Evolutionary conservation across 1,140 invertebrate species (phyloP), one percentile per base, ranked within the genome.

Genomic region (Hylaeus volcanicus): DNA sequence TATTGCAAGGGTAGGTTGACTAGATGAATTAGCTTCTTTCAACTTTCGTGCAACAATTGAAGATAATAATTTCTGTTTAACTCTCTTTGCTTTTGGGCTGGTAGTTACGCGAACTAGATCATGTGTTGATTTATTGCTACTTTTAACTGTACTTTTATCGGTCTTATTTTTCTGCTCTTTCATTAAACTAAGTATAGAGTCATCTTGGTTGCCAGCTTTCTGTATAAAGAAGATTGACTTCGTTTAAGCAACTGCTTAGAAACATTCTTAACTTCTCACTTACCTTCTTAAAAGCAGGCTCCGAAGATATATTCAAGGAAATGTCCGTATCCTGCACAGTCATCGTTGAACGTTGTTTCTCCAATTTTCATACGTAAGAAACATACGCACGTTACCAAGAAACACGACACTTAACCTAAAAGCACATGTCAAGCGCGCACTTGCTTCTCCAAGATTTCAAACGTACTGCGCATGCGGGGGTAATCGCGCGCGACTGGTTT

Each of bases 21-120:
- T 51, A 8, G 1, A 0, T 9, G 4, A 5, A n/a, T 45, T 72
- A 58, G 0, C 58, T 60, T 68, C 77, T 9, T 75, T 73, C 26
- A 89, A 82, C 79, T 89, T 93, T 6, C 88, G 91, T 0, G 90
- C 88, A 45, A 92, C 91, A 70, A 93, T 93, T 58, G 79, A 8
- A 14, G 87, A 84, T 14, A 93, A 83, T 61, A 83, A 88, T 82
- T 92, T 92, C 83, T 93, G 92, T 72, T 91, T 93, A 39, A 93
- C 77, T 87, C 91, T 88, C n/a, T 84, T 65, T 3, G 73, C 79
- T 41, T 76, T 82, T 48, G 3, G 3, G 1, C 14, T 41, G 5
- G 0, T 39, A 9, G 8, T 14, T 69, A 73, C 51, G 1, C 6
- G n/a, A 61, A 58, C 39, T 0, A 9, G 14, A 8, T 51, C 39